phyloP scores from a whole-genome alignment of 2,888 invertebrate species.

The Erynnis tages region DNA sequence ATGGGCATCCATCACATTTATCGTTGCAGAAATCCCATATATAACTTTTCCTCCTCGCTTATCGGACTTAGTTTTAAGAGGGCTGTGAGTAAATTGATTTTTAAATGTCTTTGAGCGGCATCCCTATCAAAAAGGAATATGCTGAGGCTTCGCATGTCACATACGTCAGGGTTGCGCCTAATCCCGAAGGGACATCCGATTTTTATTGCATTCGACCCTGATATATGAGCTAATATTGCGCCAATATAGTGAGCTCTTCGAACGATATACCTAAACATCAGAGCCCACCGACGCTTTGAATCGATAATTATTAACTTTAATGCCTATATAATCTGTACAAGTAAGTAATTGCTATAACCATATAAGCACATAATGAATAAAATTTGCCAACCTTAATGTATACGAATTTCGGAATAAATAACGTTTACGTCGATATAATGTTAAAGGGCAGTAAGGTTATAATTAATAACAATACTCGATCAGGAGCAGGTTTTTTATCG shows the following conservation, averaged over 20 bases:
- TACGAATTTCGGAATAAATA: conserved; percentile 27
- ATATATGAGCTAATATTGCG: conserved; percentile 69
- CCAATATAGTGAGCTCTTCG: conserved; percentile 58
- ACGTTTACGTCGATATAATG: conserved; percentile 32
- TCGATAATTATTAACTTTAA: conserved; percentile 16
- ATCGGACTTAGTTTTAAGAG: conserved; percentile 32
- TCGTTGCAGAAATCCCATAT: conserved; percentile 44
- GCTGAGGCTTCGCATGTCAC: conserved; percentile 70
- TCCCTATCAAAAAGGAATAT: conserved; percentile 61
- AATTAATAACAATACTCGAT: conserved; percentile 29
- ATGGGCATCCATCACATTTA: conserved; percentile 52
- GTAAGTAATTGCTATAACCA: conserved; percentile 11
- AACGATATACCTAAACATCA: conserved; percentile 57
- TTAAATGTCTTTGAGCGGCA: conserved; percentile 56
- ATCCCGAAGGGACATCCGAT: conserved; percentile 72
- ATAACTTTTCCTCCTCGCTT: conserved; percentile 29
- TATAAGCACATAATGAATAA: conserved; percentile 11
- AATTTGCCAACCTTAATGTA: conserved; percentile 8
- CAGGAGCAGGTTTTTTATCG: conserved; percentile 39
- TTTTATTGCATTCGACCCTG: conserved; percentile 76
- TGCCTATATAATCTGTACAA: conserved; percentile 6
- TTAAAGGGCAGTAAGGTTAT: conserved; percentile 41
- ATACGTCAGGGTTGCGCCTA: conserved; percentile 76
- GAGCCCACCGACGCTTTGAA: conserved; percentile 23
- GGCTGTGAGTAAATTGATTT: conserved; percentile 67